Evolutionary conservation across 1,140 invertebrate genomes (phyloP).

Genomic region (Dendrolimus kikuchii): DNA sequence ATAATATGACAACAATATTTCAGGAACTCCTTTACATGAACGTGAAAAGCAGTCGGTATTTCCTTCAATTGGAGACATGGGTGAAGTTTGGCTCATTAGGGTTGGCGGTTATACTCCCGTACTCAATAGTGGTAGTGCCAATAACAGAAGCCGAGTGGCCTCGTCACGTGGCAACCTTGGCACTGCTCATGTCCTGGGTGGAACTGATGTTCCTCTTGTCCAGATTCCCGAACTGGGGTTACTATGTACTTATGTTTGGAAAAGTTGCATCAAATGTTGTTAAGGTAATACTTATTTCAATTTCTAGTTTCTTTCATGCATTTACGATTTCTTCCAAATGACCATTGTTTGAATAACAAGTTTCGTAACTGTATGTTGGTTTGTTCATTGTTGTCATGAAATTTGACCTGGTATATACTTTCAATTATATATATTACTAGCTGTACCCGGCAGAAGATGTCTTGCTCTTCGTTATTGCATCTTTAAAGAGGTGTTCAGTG

Average conservation of each 20-base stretch:
- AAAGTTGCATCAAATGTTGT: conserved; percentile 68
- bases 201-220: conserved; percentile 73
- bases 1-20: conserved; percentile 44
- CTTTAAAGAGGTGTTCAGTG: no score
- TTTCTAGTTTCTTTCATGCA: no score
- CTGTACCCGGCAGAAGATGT: no score
- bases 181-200: conserved; percentile 71
- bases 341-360: no score
- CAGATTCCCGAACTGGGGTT: conserved; percentile 71
- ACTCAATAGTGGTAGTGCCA: conserved; percentile 26
- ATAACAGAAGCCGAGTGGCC: conserved; percentile 52
- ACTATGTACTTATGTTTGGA: conserved; percentile 72
- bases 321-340: no score
- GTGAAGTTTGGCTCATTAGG: conserved; percentile 60
- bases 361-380: no score
- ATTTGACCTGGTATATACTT: no score
- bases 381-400: no score
- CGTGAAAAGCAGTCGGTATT: conserved; percentile 58
- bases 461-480: no score
- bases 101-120: conserved; percentile 41
- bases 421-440: no score
- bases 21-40: conserved; percentile 69
- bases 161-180: conserved; percentile 66
- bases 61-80: conserved; percentile 67
- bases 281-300: conserved; percentile 39